phyloP scores from a whole-genome alignment of 2,888 invertebrate genomes.

The Anticlea derivata region DNA sequence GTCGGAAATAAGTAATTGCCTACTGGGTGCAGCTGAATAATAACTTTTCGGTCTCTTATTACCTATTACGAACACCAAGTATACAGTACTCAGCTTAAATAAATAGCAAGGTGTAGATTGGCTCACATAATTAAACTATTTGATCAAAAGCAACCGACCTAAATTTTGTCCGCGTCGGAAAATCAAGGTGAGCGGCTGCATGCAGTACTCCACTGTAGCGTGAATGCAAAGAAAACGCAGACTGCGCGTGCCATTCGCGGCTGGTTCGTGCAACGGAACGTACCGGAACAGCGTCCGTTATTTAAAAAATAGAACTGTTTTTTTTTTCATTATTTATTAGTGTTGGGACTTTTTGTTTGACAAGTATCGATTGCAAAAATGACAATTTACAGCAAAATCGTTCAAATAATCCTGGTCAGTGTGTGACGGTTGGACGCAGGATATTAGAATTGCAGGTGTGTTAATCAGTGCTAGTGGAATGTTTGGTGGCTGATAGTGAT shows the following conservation, averaged over 20 bases:
- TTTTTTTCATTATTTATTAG: conserved; percentile 28
- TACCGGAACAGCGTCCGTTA: conserved; percentile 39
- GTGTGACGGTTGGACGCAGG: conserved; percentile 56
- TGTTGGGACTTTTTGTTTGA: conserved; percentile 33
- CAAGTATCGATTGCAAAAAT: conserved; percentile 50
- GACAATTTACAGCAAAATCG: conserved; percentile 80
- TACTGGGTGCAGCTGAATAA: too few relatives aligned
- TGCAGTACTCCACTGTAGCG: conserved; percentile 35
- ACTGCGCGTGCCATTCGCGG: conserved; percentile 51
- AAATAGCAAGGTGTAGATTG: background rate
- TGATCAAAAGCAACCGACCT: conserved; percentile 19
- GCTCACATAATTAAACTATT: conserved; percentile 12
- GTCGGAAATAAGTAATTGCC: too few relatives aligned
- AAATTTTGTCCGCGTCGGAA: conserved; percentile 45
- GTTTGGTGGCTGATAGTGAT: conserved; percentile 4
- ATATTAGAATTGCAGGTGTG: conserved; percentile 46
- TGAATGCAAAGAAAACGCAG: conserved; percentile 49
- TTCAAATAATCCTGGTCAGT: conserved; percentile 78
- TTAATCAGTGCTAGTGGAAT: conserved; percentile 21
- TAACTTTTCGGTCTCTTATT: too few relatives aligned
- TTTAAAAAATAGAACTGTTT: conserved; percentile 32
- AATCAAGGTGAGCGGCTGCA: conserved; percentile 66
- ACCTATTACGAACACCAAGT: too few relatives aligned
- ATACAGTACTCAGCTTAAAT: background rate
- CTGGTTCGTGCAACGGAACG: conserved; percentile 55